phyloP scores from a whole-genome alignment of 2,888 invertebrate genomes.

The Lacanobia wlatinum region DNA sequence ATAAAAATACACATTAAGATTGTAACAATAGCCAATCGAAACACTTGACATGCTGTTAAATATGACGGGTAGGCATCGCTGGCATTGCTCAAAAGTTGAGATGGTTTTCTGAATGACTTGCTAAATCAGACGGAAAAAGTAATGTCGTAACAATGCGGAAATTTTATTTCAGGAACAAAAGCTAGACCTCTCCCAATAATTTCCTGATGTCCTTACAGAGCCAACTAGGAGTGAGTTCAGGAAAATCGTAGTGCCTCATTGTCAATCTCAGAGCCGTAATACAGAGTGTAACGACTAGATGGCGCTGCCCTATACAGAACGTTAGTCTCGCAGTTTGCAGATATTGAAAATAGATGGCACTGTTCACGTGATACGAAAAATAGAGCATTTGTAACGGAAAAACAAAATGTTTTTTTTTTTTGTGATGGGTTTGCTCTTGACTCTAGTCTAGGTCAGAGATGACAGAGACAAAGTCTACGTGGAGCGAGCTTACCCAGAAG shows the following conservation, averaged over 20 bases:
- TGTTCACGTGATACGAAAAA: neutral
- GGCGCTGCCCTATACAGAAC: conserved; percentile 14
- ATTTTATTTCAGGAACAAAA: neutral
- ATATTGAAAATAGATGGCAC: conserved; percentile 40
- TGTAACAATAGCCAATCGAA: too few species aligned
- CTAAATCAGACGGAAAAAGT: too few species aligned
- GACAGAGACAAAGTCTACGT: too few species aligned
- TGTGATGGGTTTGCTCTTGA: too few species aligned
- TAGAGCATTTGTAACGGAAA: neutral
- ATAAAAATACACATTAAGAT: too few species aligned
- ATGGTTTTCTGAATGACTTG: too few species aligned
- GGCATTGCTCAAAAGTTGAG: too few species aligned
- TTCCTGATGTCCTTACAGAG: conserved; percentile 14
- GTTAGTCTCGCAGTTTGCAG: neutral
- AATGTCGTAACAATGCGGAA: neutral
- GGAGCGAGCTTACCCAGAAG: too few species aligned
- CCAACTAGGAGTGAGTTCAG: conserved; percentile 21
- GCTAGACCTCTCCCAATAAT: neutral
- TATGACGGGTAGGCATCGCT: too few species aligned
- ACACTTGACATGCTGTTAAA: too few species aligned
- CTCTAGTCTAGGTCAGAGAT: too few species aligned
- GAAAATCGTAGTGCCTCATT: neutral
- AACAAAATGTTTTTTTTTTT: too few species aligned
- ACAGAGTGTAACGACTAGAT: conserved; percentile 14
- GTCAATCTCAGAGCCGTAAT: neutral